A percentile compares a stretch with the other conserved stretches of the same genome.
These are phyloP conservation scores for Plebejus anna DNA, from an alignment of 2,888 invertebrate species.

Conservation along the genomic window DNA sequence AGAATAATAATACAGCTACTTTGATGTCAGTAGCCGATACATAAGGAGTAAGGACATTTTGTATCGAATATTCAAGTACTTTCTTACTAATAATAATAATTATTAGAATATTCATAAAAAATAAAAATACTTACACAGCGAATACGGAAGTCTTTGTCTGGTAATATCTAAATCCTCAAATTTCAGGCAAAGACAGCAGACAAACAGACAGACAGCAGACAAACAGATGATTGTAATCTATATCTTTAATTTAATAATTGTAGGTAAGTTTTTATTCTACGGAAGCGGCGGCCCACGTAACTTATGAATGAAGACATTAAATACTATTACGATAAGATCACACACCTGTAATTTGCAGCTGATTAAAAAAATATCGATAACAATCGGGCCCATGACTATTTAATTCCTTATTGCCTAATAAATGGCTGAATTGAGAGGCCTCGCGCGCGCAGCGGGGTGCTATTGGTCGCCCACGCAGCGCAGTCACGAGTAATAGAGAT, in stretches of 20 bases:
- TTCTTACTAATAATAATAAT: no score
- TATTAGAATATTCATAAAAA: no score
- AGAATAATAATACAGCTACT: no score
- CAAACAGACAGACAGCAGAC: no score
- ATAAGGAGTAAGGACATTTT: no score
- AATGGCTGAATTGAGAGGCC: slow-evolving; percentile 4
- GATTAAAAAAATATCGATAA: slow-evolving; percentile 11
- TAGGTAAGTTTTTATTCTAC: not conserved
- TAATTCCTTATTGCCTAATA: not conserved
- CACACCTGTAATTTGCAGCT: slow-evolving; percentile 5
- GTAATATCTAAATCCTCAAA: not conserved
- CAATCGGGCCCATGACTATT: slow-evolving; percentile 4
- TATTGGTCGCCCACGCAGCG: not conserved
- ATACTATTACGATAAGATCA: not conserved
- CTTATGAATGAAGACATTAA: slow-evolving; percentile 11
- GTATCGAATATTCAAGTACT: no score
- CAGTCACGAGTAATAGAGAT: not conserved
- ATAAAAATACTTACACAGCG: no score
- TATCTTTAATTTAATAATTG: not conserved
- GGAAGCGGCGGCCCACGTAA: not conserved
- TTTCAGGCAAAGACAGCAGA: not conserved
- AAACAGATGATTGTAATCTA: not conserved
- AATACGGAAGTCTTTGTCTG: no score
- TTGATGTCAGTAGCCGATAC: no score
- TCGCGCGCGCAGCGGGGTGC: not conserved